Percentiles rank a stretch among this genome's conserved stretches.
phyloP scores from a whole-genome alignment of 2,888 invertebrate genomes.

The Tipula lateralis region DNA sequence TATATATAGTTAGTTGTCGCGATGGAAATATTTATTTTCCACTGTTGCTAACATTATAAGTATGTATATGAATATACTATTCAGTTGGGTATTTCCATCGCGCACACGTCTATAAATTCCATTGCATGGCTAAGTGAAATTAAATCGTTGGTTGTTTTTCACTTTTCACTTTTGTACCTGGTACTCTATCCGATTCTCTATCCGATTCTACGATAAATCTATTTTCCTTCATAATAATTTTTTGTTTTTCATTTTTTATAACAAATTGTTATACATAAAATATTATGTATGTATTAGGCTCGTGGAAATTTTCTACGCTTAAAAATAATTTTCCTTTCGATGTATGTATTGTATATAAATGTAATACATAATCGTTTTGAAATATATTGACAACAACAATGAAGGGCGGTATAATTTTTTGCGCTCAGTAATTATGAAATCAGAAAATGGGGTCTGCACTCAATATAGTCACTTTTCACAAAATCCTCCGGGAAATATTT shows the following conservation, averaged over 20 bases:
- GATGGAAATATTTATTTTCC: background rate
- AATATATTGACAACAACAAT: background rate
- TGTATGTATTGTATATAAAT: background rate
- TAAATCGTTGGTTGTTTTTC: background rate
- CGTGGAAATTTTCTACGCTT: background rate
- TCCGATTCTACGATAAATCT: background rate
- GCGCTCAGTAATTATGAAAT: background rate
- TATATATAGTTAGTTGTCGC: background rate
- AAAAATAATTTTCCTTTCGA: background rate
- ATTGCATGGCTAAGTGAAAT: background rate
- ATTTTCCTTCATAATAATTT: background rate
- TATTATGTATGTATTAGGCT: background rate
- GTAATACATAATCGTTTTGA: background rate
- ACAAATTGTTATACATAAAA: background rate
- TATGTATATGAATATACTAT: too few species aligned
- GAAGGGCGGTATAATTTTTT: background rate
- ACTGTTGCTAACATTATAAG: background rate
- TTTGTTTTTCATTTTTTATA: background rate
- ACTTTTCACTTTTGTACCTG: slow-evolving; percentile 6
- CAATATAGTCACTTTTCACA: too few species aligned
- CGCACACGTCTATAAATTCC: background rate
- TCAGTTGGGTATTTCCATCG: background rate
- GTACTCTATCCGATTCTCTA: background rate
- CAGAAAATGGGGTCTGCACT: too few species aligned
- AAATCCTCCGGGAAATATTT: too few species aligned